A percentile compares a stretch with the other conserved stretches of the same genome.
Evolutionary conservation across 2,888 invertebrate species (phyloP).

Genomic region (Drosophila parthenogenetica): DNA sequence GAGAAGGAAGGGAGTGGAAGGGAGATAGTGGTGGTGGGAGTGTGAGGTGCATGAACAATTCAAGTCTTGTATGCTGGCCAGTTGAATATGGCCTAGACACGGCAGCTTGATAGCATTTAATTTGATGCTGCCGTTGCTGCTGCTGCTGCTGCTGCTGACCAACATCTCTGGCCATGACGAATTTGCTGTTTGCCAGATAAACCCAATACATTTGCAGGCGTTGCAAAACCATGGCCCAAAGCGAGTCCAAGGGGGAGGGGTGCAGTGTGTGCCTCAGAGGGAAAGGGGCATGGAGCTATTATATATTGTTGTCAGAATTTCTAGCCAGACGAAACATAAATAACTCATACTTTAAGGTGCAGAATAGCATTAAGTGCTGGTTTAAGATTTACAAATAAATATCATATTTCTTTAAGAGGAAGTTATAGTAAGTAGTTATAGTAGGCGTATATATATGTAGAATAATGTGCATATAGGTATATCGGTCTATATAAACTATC

Average conservation of each 20-base stretch:
- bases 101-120: conserved; percentile 69
- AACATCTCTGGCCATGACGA: conserved; percentile 69
- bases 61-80: conserved; percentile 25
- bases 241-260: not conserved
- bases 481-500: too few relatives aligned
- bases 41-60: conserved; percentile 22
- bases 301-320: too few relatives aligned
- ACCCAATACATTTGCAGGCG: conserved; percentile 66
- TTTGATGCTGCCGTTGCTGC: conserved; percentile 35
- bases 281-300: not conserved
- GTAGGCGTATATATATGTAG: too few relatives aligned
- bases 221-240: conserved; percentile 61
- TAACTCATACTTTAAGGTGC: too few relatives aligned
- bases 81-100: conserved; percentile 52
- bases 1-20: not conserved
- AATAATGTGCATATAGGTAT: too few relatives aligned
- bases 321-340: too few relatives aligned
- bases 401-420: too few relatives aligned
- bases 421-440: too few relatives aligned
- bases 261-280: not conserved
- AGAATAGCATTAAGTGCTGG: too few relatives aligned
- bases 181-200: conserved; percentile 48
- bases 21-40: not conserved
- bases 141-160: conserved; percentile 44
- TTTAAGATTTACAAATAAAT: too few relatives aligned